Percentiles rank a stretch among this genome's conserved stretches.
Evolutionary conservation across 2,888 invertebrate species (phyloP).

Genomic region (Steinernema hermaphroditum): DNA sequence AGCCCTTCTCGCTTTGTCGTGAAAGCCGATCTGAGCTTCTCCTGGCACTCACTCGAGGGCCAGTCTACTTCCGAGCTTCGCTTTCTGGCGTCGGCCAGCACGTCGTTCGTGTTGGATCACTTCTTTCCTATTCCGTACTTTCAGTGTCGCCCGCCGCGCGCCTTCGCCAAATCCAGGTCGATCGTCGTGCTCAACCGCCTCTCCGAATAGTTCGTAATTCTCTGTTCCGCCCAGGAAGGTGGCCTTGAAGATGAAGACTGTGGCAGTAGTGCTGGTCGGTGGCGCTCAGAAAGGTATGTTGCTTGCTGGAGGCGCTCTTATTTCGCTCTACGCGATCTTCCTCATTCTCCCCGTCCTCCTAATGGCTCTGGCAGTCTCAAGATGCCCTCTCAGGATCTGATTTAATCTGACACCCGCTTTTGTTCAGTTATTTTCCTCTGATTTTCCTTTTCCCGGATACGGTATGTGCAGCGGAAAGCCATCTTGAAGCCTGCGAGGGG

Average conservation of each 20-base stretch:
- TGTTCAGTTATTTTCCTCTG: background rate
- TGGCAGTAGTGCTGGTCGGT: constrained; percentile 88
- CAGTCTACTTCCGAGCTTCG: background rate
- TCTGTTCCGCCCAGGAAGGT: constrained; percentile 40
- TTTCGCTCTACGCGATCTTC: constrained; percentile 62
- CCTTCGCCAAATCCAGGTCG: constrained; percentile 22
- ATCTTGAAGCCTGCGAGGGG: background rate
- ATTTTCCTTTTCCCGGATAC: background rate
- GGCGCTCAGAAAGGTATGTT: constrained; percentile 86
- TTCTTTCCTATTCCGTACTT: background rate
- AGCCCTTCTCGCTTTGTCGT: no score
- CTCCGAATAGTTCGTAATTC: background rate
- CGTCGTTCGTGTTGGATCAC: background rate
- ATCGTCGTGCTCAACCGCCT: constrained; percentile 16
- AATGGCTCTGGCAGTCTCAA: constrained; percentile 52
- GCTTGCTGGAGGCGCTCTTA: constrained; percentile 59
- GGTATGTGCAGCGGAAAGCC: constrained; percentile 13
- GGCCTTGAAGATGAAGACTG: constrained; percentile 69
- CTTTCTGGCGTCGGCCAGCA: background rate
- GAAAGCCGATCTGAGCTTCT: no score
- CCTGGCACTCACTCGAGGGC: no score
- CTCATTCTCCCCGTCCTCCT: constrained; percentile 58
- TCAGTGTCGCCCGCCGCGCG: constrained; percentile 6
- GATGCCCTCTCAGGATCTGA: constrained; percentile 46
- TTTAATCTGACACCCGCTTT: background rate